Percentiles rank a stretch among this genome's conserved stretches.
phyloP scores from a whole-genome alignment of 2,888 invertebrate species.

The Phytoseiulus persimilis region DNA sequence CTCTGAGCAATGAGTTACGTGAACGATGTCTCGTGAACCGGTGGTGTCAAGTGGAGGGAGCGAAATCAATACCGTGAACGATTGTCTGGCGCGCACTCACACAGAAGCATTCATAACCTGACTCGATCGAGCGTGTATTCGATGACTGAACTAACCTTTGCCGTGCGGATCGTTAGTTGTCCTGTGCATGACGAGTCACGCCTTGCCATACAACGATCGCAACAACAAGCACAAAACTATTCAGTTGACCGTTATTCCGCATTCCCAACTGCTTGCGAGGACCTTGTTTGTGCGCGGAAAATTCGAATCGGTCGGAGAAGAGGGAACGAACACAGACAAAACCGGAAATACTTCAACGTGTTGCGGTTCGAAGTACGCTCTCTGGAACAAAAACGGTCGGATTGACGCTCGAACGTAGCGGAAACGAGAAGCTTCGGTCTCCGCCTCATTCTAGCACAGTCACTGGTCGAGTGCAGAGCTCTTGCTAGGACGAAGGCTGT shows the following conservation, averaged over 20 bases:
- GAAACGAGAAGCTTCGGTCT: background rate
- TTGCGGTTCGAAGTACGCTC: background rate
- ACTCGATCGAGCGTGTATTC: background rate
- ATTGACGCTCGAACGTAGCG: background rate
- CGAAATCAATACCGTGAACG: background rate
- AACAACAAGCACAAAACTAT: background rate
- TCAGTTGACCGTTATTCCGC: background rate
- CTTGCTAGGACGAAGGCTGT: conserved; percentile 5
- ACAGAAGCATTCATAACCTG: background rate
- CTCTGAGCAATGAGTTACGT: background rate
- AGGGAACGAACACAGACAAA: background rate
- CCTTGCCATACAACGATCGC: background rate
- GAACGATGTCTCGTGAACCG: background rate
- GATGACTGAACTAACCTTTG: background rate
- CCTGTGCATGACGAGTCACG: background rate
- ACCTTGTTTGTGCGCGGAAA: background rate
- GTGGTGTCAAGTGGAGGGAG: background rate
- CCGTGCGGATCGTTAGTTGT: background rate
- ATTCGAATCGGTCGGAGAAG: background rate
- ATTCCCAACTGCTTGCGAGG: background rate
- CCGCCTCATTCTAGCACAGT: background rate
- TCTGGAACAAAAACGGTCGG: background rate
- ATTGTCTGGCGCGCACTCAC: background rate
- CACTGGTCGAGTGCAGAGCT: background rate
- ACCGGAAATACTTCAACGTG: background rate